Evolutionary conservation across 2,888 invertebrate species (phyloP).

Genomic region (Strigamia maritima): DNA sequence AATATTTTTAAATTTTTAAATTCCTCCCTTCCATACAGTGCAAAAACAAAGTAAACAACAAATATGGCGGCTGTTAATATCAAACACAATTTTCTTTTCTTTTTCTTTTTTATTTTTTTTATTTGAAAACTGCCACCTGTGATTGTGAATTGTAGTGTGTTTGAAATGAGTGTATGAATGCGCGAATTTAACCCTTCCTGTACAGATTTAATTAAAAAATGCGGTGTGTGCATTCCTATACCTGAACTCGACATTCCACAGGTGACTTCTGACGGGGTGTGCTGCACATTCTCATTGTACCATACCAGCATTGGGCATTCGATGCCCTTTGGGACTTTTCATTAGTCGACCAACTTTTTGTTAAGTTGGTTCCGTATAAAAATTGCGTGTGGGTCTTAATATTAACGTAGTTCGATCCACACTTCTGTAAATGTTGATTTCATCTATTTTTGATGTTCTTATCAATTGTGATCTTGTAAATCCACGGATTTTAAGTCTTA

Average conservation of each 20-base stretch:
- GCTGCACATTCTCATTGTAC: conserved; percentile 33
- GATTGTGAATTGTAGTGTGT: conserved; percentile 19
- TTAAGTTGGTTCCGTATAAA: conserved; percentile 25
- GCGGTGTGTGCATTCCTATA: conserved; percentile 26
- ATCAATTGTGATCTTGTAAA: conserved; percentile 39
- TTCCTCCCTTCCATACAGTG: neutral
- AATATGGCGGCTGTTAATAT: conserved; percentile 11
- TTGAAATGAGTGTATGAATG: conserved; percentile 25
- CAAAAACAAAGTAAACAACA: neutral
- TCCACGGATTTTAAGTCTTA: conserved; percentile 10
- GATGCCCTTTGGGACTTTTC: conserved; percentile 6
- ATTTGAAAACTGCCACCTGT: conserved; percentile 24
- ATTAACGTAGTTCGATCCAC: conserved; percentile 35
- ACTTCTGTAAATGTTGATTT: conserved; percentile 40
- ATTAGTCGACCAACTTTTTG: conserved; percentile 34
- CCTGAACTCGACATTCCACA: conserved; percentile 23
- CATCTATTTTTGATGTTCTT: conserved; percentile 39
- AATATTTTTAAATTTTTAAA: conserved; percentile 2
- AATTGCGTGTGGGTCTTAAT: conserved; percentile 14
- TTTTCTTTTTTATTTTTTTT: neutral
- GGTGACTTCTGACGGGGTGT: conserved; percentile 14
- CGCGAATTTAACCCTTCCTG: conserved; percentile 23
- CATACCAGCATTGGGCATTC: conserved; percentile 31
- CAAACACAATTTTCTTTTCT: neutral
- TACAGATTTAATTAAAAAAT: conserved; percentile 23